Percentiles rank a stretch among this genome's conserved stretches.
These are phyloP conservation scores for Chaetogeoica ovagalla DNA, from an alignment of 2,888 invertebrate genomes.

Conservation along the genomic window DNA sequence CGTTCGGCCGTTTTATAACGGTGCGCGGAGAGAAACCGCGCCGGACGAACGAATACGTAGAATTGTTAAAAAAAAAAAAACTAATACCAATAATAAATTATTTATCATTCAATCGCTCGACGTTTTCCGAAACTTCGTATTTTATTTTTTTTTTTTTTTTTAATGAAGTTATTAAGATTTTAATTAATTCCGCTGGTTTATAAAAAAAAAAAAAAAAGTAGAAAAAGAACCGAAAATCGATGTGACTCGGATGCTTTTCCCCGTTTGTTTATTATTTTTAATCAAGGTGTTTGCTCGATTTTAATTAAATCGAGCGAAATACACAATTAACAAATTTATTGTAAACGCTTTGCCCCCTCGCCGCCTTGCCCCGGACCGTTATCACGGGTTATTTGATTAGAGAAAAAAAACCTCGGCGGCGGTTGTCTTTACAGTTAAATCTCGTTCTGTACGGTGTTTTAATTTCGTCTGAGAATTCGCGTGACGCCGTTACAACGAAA, in stretches of 20 bases:
- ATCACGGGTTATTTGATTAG: background rate
- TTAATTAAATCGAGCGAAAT: constrained; percentile 10
- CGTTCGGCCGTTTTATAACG: too few species aligned
- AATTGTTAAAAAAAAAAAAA: too few species aligned
- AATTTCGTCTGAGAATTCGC: too few species aligned
- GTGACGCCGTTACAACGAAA: too few species aligned
- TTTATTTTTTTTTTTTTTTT: background rate
- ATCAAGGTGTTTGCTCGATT: constrained; percentile 17
- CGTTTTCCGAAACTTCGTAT: background rate
- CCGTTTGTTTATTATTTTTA: constrained; percentile 25
- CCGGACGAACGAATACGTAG: too few species aligned
- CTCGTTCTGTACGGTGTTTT: too few species aligned
- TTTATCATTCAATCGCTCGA: background rate
- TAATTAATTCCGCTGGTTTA: constrained; percentile 9
- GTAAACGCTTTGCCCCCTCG: too few species aligned
- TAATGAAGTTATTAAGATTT: constrained; percentile 15
- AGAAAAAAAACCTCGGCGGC: too few species aligned
- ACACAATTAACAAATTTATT: background rate
- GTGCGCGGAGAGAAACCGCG: too few species aligned
- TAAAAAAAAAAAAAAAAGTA: too few species aligned
- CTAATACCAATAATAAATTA: too few species aligned
- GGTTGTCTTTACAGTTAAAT: background rate
- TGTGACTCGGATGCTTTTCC: background rate
- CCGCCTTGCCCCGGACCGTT: background rate
- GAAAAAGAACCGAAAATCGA: constrained; percentile 9